Evolutionary conservation across 2,888 invertebrate species (phyloP).

Genomic region (Hanleya hanleyi): DNA sequence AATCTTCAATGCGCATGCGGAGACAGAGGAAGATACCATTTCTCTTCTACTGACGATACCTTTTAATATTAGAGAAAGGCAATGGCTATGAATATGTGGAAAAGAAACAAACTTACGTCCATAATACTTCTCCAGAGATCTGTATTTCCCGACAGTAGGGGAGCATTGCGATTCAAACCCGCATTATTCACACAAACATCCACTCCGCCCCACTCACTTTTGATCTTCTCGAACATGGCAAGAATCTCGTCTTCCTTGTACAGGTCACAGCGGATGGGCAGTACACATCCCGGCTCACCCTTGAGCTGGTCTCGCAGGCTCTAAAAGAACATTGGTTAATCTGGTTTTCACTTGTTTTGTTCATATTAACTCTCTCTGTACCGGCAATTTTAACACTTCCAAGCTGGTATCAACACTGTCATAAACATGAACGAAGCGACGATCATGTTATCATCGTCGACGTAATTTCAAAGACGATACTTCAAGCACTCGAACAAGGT

Average conservation of each 20-base stretch:
- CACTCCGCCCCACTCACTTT: conserved; percentile 74
- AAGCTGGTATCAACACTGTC: too few species aligned
- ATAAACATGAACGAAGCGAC: too few species aligned
- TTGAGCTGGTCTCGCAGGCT: conserved; percentile 8
- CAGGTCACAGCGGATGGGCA: conserved; percentile 74
- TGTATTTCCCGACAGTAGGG: conserved; percentile 53
- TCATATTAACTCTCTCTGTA: too few species aligned
- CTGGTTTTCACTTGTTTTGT: too few species aligned
- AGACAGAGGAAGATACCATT: too few species aligned
- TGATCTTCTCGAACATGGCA: conserved; percentile 75
- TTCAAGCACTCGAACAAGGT: too few species aligned
- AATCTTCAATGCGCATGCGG: too few species aligned
- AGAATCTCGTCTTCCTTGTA: conserved; percentile 75
- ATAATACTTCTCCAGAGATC: conserved; percentile 38
- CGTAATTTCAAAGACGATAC: too few species aligned
- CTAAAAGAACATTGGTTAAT: not conserved
- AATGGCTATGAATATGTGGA: not conserved
- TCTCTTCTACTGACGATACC: too few species aligned
- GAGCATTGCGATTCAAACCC: conserved; percentile 70
- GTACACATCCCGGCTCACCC: conserved; percentile 20
- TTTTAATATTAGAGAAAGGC: too few species aligned
- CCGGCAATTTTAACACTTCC: too few species aligned
- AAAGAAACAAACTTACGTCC: conserved; percentile 24
- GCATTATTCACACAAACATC: conserved; percentile 79
- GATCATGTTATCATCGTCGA: too few species aligned